A percentile compares a stretch with the other conserved stretches of the same genome.
Evolutionary conservation across 2,797 vertebrate genomes (phyloP).

Genomic region (Morus bassanus): DNA sequence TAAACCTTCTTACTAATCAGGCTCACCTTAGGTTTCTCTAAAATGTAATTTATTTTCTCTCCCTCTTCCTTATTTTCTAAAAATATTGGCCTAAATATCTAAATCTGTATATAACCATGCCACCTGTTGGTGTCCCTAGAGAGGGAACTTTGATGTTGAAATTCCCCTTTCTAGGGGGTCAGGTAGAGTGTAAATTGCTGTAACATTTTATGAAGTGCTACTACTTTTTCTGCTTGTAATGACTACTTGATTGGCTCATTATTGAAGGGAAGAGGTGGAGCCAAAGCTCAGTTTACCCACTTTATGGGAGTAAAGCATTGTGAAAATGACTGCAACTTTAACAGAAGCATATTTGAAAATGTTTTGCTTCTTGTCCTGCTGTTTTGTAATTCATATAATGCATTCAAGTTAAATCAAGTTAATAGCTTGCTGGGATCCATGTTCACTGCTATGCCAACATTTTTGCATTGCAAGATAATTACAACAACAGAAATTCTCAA

Average conservation of each 20-base stretch:
- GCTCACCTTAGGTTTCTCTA: not conserved
- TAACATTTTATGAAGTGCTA: not conserved
- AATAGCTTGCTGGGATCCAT: not conserved
- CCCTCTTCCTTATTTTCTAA: not conserved
- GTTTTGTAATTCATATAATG: slow-evolving; percentile 48
- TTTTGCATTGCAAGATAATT: not conserved
- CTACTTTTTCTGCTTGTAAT: not conserved
- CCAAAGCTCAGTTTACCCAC: not conserved
- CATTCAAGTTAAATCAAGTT: slow-evolving; percentile 1
- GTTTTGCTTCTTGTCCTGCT: slow-evolving; percentile 45
- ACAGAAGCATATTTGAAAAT: slow-evolving; percentile 61
- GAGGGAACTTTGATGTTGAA: not conserved
- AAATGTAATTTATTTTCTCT: not conserved
- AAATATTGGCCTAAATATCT: not conserved
- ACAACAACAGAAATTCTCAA: not conserved
- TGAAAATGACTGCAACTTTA: slow-evolving; percentile 54
- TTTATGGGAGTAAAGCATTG: slow-evolving; percentile 52
- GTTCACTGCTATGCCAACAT: not conserved
- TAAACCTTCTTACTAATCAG: not conserved
- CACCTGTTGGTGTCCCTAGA: not conserved
- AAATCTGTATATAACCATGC: not conserved
- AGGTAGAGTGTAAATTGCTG: not conserved
- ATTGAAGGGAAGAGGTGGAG: not conserved
- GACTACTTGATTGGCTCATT: not conserved
- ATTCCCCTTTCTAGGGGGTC: not conserved